Percentiles rank a stretch among this genome's conserved stretches.
Conservation (phyloP, 2,888 invertebrate species). For the Strigamia crassipes region DNA sequence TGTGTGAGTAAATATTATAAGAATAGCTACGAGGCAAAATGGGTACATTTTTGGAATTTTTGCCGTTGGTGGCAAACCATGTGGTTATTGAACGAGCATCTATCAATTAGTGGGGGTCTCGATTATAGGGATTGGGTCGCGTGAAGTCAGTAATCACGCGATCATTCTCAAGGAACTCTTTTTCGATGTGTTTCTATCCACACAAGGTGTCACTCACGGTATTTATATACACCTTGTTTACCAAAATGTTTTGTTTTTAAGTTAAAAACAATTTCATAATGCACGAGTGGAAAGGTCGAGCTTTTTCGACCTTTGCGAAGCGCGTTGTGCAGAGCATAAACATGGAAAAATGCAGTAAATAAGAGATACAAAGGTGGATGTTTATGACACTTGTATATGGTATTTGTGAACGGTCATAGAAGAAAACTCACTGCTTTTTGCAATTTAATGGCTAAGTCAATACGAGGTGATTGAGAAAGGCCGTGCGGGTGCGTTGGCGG, state of each 20-base stretch:
- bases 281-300: too few relatives aligned
- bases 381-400: not conserved
- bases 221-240: not conserved
- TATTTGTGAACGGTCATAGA: conserved; percentile 3
- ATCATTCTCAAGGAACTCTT: not conserved
- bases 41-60: not conserved
- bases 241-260: not conserved
- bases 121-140: conserved; percentile 17
- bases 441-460: conserved; percentile 18
- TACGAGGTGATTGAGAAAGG: conserved; percentile 9
- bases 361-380: not conserved
- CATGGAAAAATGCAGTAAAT: not conserved
- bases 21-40: not conserved
- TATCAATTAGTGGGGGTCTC: conserved; percentile 7
- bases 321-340: not conserved
- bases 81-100: conserved; percentile 4
- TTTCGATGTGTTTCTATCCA: not conserved
- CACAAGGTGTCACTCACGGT: not conserved
- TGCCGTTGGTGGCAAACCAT: not conserved
- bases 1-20: not conserved
- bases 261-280: not conserved
- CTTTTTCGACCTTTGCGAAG: too few relatives aligned
- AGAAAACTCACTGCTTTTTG: conserved; percentile 18
- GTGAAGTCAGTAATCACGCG: conserved; percentile 2
- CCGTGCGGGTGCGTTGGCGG: not conserved